phyloP scores from a whole-genome alignment of 2,113 vertebrate genomes.

The Monarcha castaneiventris region DNA sequence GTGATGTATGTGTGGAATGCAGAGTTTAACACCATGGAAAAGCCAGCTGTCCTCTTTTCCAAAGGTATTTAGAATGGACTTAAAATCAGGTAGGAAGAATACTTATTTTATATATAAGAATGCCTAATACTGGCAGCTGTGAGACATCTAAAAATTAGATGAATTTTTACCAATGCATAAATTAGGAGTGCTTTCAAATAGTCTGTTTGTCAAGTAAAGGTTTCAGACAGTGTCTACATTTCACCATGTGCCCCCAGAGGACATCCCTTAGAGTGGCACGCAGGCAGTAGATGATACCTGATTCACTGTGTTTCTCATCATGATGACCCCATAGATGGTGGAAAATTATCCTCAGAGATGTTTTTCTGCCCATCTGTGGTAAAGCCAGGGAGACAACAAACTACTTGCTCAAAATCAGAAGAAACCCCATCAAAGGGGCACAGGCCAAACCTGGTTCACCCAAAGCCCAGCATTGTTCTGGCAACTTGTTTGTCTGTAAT shows the following conservation, averaged over 20 bases:
- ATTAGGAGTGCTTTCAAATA: background rate
- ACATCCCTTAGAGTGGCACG: background rate
- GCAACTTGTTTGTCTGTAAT: background rate
- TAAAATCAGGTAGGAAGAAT: fast-evolving
- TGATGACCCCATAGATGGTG: background rate
- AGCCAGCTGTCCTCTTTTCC: background rate
- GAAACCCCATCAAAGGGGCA: background rate
- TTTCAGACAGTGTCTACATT: background rate
- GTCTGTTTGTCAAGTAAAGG: background rate
- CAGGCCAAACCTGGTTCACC: background rate
- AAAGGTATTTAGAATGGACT: background rate
- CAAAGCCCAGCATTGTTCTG: background rate
- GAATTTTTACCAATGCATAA: background rate
- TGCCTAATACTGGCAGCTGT: background rate
- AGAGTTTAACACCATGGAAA: background rate
- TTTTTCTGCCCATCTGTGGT: background rate
- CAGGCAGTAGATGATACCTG: background rate
- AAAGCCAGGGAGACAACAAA: background rate
- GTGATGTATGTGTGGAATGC: background rate
- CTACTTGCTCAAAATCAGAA: background rate
- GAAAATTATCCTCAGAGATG: background rate
- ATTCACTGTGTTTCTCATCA: background rate
- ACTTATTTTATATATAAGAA: background rate
- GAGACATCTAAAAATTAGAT: background rate
- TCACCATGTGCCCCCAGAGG: background rate